These are phyloP conservation scores for Aegithalos caudatus DNA, from an alignment of 2,113 vertebrate species.

Conservation along the genomic window DNA sequence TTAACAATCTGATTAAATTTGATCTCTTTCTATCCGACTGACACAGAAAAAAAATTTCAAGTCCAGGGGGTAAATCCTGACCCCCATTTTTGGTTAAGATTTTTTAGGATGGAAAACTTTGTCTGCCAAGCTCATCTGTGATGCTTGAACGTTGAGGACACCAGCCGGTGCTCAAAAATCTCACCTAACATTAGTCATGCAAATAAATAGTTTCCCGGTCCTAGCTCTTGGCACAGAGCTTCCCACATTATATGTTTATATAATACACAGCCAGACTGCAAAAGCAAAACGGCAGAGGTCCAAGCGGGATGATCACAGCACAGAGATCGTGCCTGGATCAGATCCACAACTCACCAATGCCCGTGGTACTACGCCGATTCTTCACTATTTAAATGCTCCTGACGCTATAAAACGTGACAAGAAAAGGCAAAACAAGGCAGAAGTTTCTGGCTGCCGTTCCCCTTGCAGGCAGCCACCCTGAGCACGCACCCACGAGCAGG, in stretches of 20 bases:
- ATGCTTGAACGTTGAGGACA: background rate
- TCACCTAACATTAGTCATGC: background rate
- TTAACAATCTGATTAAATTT: background rate
- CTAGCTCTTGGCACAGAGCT: background rate
- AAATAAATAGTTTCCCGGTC: background rate
- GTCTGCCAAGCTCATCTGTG: background rate
- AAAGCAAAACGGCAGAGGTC: background rate
- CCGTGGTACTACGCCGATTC: background rate
- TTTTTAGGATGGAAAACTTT: background rate
- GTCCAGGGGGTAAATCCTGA: background rate
- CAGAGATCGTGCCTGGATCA: background rate
- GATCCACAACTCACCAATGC: background rate
- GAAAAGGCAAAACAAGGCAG: background rate
- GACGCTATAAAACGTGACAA: background rate
- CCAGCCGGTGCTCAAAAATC: background rate
- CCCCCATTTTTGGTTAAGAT: accelerated
- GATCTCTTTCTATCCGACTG: background rate
- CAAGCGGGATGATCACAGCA: background rate
- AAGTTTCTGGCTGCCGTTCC: background rate
- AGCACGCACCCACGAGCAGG: background rate
- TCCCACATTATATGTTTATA: background rate
- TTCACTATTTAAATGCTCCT: background rate
- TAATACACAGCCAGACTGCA: background rate
- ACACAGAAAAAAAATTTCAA: background rate
- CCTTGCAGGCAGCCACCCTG: background rate